Conservation (phyloP, 2,113 vertebrate genomes). For the Hiodon tergisus region DNA sequence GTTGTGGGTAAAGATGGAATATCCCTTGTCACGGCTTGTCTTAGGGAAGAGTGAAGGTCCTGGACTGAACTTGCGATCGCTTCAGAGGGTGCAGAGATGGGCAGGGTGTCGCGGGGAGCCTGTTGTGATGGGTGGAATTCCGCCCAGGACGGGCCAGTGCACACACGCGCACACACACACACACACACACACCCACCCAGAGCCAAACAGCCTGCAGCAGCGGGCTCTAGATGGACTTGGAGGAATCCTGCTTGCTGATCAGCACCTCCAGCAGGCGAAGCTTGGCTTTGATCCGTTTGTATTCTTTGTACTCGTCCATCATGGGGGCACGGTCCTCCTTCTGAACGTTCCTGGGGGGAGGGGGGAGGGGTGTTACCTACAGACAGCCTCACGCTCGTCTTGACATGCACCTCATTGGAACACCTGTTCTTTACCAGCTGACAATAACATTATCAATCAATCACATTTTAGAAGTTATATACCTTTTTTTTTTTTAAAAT, state of each 20-base stretch:
- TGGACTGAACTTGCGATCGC: too few relatives aligned
- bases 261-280: conserved; percentile 93
- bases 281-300: conserved; percentile 96
- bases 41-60: background rate
- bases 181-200: background rate
- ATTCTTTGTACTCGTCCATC: conserved; percentile 90
- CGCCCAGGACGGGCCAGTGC: background rate
- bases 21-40: background rate
- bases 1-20: background rate
- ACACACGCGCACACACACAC: conserved; percentile 35
- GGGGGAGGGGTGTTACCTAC: conserved; percentile 4
- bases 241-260: conserved; percentile 97
- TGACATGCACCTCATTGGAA: background rate
- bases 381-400: background rate
- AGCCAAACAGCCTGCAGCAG: too few relatives aligned
- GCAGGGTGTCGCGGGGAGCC: too few relatives aligned
- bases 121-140: too few relatives aligned
- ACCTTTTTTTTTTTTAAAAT: too few relatives aligned
- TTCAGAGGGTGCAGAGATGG: too few relatives aligned
- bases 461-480: too few relatives aligned
- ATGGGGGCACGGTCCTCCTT: conserved; percentile 92
- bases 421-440: background rate
- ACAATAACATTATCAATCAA: too few relatives aligned
- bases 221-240: conserved; percentile 82
- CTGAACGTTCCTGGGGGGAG: conserved; percentile 74